Conservation (phyloP, 1,140 invertebrate genomes). For the Nasonia longicornis region DNA sequence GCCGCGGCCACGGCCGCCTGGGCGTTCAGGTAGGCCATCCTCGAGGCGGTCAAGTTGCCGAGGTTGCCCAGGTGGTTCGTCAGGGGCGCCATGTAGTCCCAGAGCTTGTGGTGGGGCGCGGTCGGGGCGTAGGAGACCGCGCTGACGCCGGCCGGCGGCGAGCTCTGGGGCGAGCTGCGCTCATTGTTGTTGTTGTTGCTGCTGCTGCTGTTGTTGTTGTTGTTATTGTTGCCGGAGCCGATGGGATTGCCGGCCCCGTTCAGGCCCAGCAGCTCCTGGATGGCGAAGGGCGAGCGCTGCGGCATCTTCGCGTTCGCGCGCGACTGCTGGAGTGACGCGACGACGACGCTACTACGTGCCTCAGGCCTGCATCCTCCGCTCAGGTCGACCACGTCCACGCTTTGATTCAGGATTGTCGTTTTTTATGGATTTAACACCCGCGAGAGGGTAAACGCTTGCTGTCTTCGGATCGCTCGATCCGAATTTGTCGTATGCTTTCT, state of each 20-base stretch:
- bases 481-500: not conserved
- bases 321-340: slow-evolving; percentile 42
- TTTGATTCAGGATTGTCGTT: slow-evolving; percentile 46
- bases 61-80: slow-evolving; percentile 65
- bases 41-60: slow-evolving; percentile 74
- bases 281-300: slow-evolving; percentile 90
- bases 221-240: slow-evolving; percentile 55
- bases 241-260: slow-evolving; percentile 62
- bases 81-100: slow-evolving; percentile 68
- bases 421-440: not conserved
- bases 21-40: slow-evolving; percentile 89
- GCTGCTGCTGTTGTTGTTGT: slow-evolving; percentile 31
- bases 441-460: not conserved
- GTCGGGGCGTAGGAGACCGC: slow-evolving; percentile 68
- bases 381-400: slow-evolving; percentile 45
- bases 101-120: slow-evolving; percentile 67
- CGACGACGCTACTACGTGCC: slow-evolving; percentile 42
- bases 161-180: slow-evolving; percentile 65
- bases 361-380: slow-evolving; percentile 48
- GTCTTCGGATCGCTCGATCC: not conserved
- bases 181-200: slow-evolving; percentile 63
- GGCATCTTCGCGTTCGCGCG: slow-evolving; percentile 71
- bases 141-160: slow-evolving; percentile 69
- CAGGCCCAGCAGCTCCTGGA: slow-evolving; percentile 89
- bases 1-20: slow-evolving; percentile 89